Evolutionary conservation across 2,888 invertebrate species (phyloP).

Genomic region (Perizoma affinitatum): DNA sequence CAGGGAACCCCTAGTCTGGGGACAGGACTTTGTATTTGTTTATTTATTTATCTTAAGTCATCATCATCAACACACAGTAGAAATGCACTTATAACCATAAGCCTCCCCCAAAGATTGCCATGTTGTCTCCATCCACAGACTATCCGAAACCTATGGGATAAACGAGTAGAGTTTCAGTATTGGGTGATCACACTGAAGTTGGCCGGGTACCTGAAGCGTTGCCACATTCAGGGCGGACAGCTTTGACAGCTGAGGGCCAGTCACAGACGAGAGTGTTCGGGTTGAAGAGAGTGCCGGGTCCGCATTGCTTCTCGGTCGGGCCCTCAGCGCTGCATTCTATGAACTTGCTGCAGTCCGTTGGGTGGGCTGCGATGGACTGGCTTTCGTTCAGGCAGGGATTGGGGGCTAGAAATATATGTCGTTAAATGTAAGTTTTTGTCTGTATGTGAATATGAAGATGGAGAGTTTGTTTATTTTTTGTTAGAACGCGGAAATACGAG

Average conservation of each 20-base stretch:
- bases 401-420: conserved; percentile 45
- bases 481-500: no score
- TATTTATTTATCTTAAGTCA: no score
- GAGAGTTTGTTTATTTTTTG: no score
- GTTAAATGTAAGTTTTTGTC: not conserved
- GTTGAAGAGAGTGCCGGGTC: conserved; percentile 87
- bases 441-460: no score
- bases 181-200: not conserved
- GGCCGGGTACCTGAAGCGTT: conserved; percentile 3
- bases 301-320: conserved; percentile 87
- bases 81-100: no score
- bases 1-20: no score
- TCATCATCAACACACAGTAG: no score
- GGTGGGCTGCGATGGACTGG: conserved; percentile 85
- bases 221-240: conserved; percentile 85
- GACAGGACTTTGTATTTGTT: no score
- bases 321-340: conserved; percentile 85
- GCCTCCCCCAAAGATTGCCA: no score
- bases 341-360: conserved; percentile 87
- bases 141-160: no score
- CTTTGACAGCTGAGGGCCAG: conserved; percentile 84
- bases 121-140: no score
- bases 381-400: conserved; percentile 71
- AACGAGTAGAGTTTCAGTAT: no score
- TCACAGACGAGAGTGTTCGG: conserved; percentile 86